These are phyloP conservation scores for Rhingia campestris DNA, from an alignment of 2,888 invertebrate species.

Conservation along the genomic window DNA sequence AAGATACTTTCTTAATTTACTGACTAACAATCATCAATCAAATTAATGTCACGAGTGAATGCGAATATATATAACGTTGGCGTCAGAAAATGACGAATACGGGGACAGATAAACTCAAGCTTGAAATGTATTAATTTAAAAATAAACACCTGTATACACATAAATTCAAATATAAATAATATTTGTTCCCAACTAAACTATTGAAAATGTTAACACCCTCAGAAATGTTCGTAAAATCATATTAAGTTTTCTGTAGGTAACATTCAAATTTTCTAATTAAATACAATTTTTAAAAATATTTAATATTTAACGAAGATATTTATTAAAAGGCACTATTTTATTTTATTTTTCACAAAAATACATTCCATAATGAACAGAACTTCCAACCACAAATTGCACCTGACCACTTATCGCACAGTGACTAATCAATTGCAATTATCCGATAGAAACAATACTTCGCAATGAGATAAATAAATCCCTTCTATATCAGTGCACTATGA, in stretches of 20 bases:
- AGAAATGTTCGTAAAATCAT: too few species aligned
- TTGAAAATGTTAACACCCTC: too few species aligned
- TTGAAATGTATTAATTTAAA: too few species aligned
- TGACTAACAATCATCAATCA: conserved; percentile 8
- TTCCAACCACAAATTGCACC: not conserved
- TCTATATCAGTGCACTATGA: not conserved
- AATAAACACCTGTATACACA: too few species aligned
- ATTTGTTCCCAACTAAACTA: too few species aligned
- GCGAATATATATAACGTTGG: conserved; percentile 2
- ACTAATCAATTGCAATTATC: not conserved
- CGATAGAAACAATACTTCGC: not conserved
- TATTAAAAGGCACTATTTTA: too few species aligned
- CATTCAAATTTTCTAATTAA: too few species aligned
- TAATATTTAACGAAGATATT: too few species aligned
- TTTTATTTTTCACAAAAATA: not conserved
- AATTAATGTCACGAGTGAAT: conserved; percentile 21
- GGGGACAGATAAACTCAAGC: too few species aligned
- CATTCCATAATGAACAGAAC: not conserved
- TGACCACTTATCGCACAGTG: not conserved
- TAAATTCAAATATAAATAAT: too few species aligned
- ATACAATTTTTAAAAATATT: too few species aligned
- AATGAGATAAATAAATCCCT: not conserved
- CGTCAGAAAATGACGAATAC: not conserved
- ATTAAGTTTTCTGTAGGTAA: too few species aligned
- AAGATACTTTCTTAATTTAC: not conserved